phyloP scores from a whole-genome alignment of 2,888 invertebrate genomes.

The Catocala nupta region DNA sequence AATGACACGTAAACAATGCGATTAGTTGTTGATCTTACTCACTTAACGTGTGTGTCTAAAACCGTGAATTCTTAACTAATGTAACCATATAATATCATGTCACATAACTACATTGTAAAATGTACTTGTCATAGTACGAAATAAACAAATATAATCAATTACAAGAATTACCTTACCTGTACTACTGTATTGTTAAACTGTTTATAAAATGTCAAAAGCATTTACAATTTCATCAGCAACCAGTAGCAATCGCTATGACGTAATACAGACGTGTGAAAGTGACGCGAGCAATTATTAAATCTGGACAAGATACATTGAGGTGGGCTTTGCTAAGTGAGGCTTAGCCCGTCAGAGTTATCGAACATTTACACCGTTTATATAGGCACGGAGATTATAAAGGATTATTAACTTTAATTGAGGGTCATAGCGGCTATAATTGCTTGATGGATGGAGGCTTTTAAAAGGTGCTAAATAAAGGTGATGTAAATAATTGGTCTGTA shows the following conservation, averaged over 20 bases:
- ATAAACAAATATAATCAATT: no score
- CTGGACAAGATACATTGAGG: constrained; percentile 58
- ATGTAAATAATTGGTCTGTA: constrained; percentile 37
- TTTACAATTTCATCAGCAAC: constrained; percentile 18
- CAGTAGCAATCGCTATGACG: constrained; percentile 32
- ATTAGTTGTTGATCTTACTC: no score
- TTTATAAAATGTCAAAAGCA: no score
- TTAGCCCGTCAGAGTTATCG: constrained; percentile 46
- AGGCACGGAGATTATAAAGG: constrained; percentile 25
- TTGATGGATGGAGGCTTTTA: constrained; percentile 17
- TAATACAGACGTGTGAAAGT: constrained; percentile 53
- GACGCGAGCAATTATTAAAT: constrained; percentile 58
- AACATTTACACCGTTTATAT: constrained; percentile 45
- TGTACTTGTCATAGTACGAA: no score
- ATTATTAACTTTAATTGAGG: constrained; percentile 31
- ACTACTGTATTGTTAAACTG: no score
- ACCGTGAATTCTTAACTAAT: no score
- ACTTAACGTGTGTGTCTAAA: no score
- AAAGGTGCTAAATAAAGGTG: constrained; percentile 35
- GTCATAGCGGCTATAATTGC: constrained; percentile 27
- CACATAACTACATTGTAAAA: no score
- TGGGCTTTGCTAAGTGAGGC: constrained; percentile 49
- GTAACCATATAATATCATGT: no score
- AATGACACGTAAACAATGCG: no score
- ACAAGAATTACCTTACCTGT: no score